Evolutionary conservation across 1,140 invertebrate species (phyloP), one percentile per base, ranked within the genome.

Genomic region (Cyclargus thomasi): DNA sequence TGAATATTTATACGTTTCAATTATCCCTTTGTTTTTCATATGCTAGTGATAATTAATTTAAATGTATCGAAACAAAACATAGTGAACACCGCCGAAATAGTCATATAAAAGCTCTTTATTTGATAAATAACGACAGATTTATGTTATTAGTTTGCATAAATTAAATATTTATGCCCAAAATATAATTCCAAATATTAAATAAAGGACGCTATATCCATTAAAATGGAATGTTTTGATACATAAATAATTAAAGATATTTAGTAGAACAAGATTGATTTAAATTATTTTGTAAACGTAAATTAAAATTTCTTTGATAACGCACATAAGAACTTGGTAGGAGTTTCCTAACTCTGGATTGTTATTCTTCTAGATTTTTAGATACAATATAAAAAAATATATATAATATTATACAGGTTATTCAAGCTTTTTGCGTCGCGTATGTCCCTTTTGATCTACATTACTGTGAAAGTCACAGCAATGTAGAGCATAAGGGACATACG

Each of bases 91-190:
- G 39, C 39, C 3, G 14, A 47, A 47, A 47, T 47, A 14, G 10
- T 47, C 39, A 47, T 11, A 47, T 47, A 47, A 47, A 47, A 47
- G 39, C 39, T 47, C 39, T 59, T 18, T 55, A 59, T 59, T 20
- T 21, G 55, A 59, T 59, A 21, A 21, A 18, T 59, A 59, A 59
- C 10, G 18, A 20, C 53, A 20, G 55, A 59, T 59, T 59, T 59
- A 59, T 59, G 20, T 20, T 59, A 59, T 59, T 59, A 59, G 55
- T 59, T 59, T 21, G 18, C 55, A 21, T 59, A 20, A 22, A 59
- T 59, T 59, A 18, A 59, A 20, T 59, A 59, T 59, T 59, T 59
- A 59, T 59, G 2, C 8, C 55, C 55, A 11, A 7, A 47, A 47
- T 47, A 47, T 47, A 14, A 47, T 47, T 16, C 39, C 10, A 0